Conservation (phyloP, 2,797 vertebrate genomes). For the Dendrocincla fuliginosa region DNA sequence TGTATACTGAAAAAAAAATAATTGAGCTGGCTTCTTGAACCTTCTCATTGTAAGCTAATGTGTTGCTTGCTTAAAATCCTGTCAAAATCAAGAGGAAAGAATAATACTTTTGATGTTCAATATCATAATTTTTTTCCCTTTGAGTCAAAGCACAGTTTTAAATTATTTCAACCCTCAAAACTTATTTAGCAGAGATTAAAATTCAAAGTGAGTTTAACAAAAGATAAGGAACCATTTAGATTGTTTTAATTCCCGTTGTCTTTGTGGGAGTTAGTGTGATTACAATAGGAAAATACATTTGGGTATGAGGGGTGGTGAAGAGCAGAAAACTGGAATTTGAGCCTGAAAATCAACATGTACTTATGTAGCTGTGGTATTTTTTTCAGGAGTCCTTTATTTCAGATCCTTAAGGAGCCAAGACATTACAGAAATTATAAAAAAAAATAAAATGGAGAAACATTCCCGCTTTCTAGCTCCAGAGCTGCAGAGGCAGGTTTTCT, state of each 20-base stretch:
- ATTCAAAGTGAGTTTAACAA: neutral
- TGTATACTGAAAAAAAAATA: neutral
- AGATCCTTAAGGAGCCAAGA: neutral
- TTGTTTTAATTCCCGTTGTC: neutral
- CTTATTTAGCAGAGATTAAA: conserved; percentile 9
- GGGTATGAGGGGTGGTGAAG: neutral
- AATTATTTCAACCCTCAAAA: neutral
- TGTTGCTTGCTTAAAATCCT: neutral
- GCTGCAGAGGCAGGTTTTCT: neutral
- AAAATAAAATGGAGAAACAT: neutral
- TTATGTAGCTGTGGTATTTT: neutral
- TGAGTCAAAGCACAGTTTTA: neutral
- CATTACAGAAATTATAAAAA: neutral
- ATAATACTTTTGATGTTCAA: neutral
- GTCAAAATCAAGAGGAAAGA: conserved; percentile 2
- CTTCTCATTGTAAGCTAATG: neutral
- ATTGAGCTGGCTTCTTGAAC: neutral
- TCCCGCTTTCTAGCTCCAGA: neutral
- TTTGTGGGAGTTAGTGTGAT: neutral
- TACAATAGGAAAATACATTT: neutral
- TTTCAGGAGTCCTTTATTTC: neutral
- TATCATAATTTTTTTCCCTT: neutral
- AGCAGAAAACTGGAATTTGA: neutral
- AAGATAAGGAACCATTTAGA: neutral
- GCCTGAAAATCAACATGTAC: neutral